Evolutionary conservation across 2,113 vertebrate genomes (phyloP), one percentile per base, ranked within the genome.

Genomic region (Oxyura jamaicensis): DNA sequence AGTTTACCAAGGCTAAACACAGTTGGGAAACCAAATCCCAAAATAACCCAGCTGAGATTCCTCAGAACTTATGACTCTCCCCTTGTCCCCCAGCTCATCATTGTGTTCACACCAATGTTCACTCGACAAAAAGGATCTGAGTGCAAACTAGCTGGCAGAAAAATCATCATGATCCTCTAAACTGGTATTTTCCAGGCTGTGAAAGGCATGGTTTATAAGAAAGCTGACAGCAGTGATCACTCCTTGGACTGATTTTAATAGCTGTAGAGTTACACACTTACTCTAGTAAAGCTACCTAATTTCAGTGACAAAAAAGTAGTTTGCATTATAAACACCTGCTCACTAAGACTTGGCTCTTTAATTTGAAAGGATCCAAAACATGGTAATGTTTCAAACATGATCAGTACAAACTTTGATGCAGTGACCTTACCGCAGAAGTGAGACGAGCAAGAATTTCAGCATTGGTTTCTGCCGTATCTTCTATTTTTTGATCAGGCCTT

Each of bases 371-470:
- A 94, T 85, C 67, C 41, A 88, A 83, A 94, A 88, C 65, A 80
- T n/a, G 63, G 65, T 77, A 92, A 41, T 67, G 90, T 90, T 95
- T 95, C 81, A 85, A 69, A 68, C 63, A 42, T 8, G 56, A 94
- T 82, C 82, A 93, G 68, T 73, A 81, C 62, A 83, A 92, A 81
- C 59, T 71, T 71, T 91, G 93, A 93, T 83, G 74, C 18, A 80
- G 62, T 67, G 94, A 85, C 81, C 98, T 98, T 98, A 99, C 98
- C 97, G 99, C 99, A 92, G 99, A 99, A 13, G 99, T 99, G 62
- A 99, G 98, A 52, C 99, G 98, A 96, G 98, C 99, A 21, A 99
- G 98, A 90, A 99, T 98, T 98, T 99, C 99, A 90, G 98, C 98
- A 88, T 98, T 99, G 94, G 98, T 98, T 97, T 99, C 99, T 90